Evolutionary conservation across 2,797 vertebrate genomes (phyloP), one percentile per base, ranked within the genome.

Genomic region (Peromyscus melanophrys): DNA sequence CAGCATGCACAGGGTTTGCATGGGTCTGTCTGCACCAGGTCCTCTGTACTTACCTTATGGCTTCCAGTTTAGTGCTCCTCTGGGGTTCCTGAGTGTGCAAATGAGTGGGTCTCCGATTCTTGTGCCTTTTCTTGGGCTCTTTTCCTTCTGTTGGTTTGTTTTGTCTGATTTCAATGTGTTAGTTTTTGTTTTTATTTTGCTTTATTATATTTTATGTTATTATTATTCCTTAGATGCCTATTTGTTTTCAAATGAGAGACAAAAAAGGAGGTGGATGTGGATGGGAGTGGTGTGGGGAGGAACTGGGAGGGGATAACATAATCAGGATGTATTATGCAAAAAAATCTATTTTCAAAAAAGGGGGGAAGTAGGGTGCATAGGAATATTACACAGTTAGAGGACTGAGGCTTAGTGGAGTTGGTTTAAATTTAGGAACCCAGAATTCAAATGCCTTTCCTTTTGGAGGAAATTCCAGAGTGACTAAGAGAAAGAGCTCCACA

Each of bases 381-480:
- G 52, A 52, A 37, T 55, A 83, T 17, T 8, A 76, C 43, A 37
- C 6, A 76, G 31, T 10, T 4, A 46, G n/a, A 78, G 31, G 7
- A 25, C 37, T 13, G 4, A 40, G 57, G 27, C 37, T 90, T 52
- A 84, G 37, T 71, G 17, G 19, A 59, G 37, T 84, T 92, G 81
- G 40, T 89, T 46, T 46, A 85, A 77, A 31, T 71, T 83, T 78
- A 92, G 46, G 16, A 86, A 90, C 10, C 59, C 34, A 88, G 34
- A 84, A 94, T 71, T 31, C 49, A 96, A 76, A 69, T 52, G 25
- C 31, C 37, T 71, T 95, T 90, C n/a, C 23, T 65, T 91, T 87
- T 8, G 63, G 23, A 83, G 81, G 57, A 73, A 73, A 88, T 84
- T 71, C 17, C 27, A 43, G 63, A 89, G 43, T 37, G 63, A 71